phyloP scores from a whole-genome alignment of 2,113 vertebrate genomes.

The Capreolus pygargus region DNA sequence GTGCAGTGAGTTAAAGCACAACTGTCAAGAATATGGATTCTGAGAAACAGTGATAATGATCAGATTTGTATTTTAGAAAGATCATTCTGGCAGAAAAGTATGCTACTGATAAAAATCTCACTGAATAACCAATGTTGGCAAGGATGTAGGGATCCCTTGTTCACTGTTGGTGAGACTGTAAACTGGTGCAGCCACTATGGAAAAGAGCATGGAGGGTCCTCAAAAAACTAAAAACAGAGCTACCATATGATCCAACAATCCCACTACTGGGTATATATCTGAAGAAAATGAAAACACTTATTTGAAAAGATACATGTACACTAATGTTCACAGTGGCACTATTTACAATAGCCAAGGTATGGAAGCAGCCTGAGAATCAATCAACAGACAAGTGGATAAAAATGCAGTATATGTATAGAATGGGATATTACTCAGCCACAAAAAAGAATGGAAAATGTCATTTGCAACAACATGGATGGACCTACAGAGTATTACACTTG shows the following conservation, averaged over 20 bases:
- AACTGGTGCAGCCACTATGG: background rate
- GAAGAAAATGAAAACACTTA: background rate
- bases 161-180: background rate
- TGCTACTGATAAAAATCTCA: background rate
- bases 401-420: background rate
- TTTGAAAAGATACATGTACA: background rate
- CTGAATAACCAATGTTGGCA: background rate
- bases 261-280: background rate
- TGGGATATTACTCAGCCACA: background rate
- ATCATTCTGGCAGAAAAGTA: background rate
- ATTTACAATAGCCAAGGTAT: background rate
- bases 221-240: background rate
- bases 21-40: background rate
- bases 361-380: background rate
- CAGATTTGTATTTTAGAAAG: background rate
- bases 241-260: background rate
- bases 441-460: background rate
- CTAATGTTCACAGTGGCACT: background rate
- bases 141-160: background rate
- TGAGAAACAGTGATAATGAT: background rate
- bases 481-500: background rate
- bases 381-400: background rate
- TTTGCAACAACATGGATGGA: background rate
- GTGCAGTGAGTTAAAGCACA: background rate
- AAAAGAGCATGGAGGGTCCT: background rate